Base-by-base conservation (phyloP, 2,888 invertebrate species). In the Polydrusus cervinus region DNA sequence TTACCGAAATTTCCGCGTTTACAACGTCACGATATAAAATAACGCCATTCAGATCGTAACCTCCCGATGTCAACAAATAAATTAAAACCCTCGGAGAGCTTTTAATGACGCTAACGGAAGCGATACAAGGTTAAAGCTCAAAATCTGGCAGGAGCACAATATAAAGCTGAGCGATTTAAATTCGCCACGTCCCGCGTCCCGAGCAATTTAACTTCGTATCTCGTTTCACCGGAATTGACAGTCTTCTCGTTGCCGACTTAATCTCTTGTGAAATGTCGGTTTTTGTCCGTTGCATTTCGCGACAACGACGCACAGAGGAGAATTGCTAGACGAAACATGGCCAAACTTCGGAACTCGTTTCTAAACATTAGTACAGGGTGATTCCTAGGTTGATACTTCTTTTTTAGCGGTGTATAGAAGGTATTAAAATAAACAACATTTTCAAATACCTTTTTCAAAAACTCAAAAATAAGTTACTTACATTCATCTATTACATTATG, bases 191-290 rank as follows among this genome's bases (percentile, higher is more conserved):
- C 74, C 74, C 70, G 65, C 73, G 73, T 74, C 74, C 74, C 70
- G 60, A 74, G 65, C 70, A 74, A 74, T 74, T 74, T 74, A 70
- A 70, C 65, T 64, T 74, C 70, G 74, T 64, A 74, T 74, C 74
- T 69, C 74, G 74, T 74, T 74, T 70, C 74, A 65, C 40, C 75
- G 72, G 77, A 80, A 78, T 79, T 80, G 80, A 80, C 79, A 79
- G 77, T 77, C 78, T 79, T 75, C 71, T 74, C 77, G 78, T 75
- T 75, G 78, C 77, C 78, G 75, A 78, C 75, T 73, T 79, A 79
- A 81, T 79, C 80, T 80, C 78, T 80, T 79, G 78, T 79, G 79
- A 81, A 82, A 81, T 78, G 81, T 76, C 79, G 77, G 78, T 81
- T 82, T 82, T 81, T 79, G 78, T 78, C 64, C 68, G 75, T 74